Evolutionary conservation across 1,140 invertebrate species (phyloP).

Genomic region (Trichonephila clavata): DNA sequence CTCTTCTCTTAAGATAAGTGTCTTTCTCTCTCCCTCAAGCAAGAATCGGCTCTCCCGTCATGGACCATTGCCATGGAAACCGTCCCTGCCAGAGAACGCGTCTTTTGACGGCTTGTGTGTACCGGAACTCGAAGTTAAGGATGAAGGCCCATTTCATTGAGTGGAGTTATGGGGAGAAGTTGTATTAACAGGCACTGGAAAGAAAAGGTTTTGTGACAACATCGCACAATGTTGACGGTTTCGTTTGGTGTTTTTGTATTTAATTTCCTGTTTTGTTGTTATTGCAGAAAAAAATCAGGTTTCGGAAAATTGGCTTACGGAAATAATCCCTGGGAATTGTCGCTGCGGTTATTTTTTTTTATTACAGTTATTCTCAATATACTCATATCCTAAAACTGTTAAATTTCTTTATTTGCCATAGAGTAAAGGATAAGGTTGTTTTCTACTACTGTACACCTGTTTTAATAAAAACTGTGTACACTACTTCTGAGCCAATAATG

Average conservation of each 20-base stretch:
- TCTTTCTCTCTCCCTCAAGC: not conserved
- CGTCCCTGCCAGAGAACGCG: conserved; percentile 25
- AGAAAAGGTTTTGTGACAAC: not conserved
- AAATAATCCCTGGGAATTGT: not conserved
- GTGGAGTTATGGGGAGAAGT: conserved; percentile 14
- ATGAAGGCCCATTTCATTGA: not conserved
- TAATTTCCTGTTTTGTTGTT: not conserved
- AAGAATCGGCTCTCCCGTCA: not conserved
- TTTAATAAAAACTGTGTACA: too few relatives aligned
- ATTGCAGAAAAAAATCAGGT: not conserved
- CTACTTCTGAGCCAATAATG: too few relatives aligned
- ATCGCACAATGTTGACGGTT: not conserved
- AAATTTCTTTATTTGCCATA: too few relatives aligned
- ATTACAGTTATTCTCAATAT: too few relatives aligned
- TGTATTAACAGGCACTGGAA: not conserved
- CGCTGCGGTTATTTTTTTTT: too few relatives aligned
- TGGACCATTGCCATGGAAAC: not conserved
- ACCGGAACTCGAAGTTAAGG: not conserved
- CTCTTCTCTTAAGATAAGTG: not conserved
- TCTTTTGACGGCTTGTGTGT: conserved; percentile 45
- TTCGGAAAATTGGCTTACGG: not conserved
- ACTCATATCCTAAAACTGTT: too few relatives aligned
- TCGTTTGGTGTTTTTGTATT: not conserved
- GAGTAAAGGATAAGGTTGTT: too few relatives aligned
- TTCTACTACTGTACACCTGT: too few relatives aligned